Evolutionary conservation across 2,888 invertebrate genomes (phyloP), one percentile per base, ranked within the genome.

Genomic region (Eupithecia exiguata): DNA sequence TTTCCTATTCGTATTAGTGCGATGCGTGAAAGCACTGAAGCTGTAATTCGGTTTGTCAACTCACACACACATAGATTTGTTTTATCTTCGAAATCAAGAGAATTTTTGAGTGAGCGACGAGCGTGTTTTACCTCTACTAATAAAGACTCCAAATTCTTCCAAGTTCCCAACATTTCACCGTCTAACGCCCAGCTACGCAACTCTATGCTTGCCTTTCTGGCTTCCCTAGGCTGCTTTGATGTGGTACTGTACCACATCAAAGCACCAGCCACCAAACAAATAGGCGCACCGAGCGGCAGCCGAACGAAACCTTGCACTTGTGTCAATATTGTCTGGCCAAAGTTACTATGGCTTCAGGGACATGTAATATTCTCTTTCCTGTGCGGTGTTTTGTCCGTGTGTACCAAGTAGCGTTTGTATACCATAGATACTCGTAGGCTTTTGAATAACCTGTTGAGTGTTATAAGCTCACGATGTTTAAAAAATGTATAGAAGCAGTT

Each of bases 301-400:
- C 82, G 84, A 71, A 62, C 62, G 88, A 89, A 89, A 86, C 88
- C 85, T 82, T 85, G 84, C 90, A 92, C 90, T 93, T 91, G 92
- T 87, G 89, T 92, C 89, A 92, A 92, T 91, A 92, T 89, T 87
- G 83, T 84, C 86, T 83, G 78, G 82, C 79, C 82, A 83, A 82
- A 78, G 83, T 82, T 83, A 83, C 83, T 91, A 89, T 78, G 91
- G 91, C 90, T 92, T 92, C 92, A 83, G 86, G 79, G 84, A 68
- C 70, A 71, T 71, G 88, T 87, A 87, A 89, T 82, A 81, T 81
- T 86, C 88, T 83, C 40, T 71, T 75, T 75, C 69, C 63, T 65
- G 63, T 40, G 53, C 35, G 25, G 38, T 40, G 21, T 66, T 66
- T 65, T 10, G 65, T 65, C 38, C 12, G 36, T 35, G 18, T 40